Base-by-base conservation (phyloP, 2,888 invertebrate species). In the Ormyrus nitidulus region DNA sequence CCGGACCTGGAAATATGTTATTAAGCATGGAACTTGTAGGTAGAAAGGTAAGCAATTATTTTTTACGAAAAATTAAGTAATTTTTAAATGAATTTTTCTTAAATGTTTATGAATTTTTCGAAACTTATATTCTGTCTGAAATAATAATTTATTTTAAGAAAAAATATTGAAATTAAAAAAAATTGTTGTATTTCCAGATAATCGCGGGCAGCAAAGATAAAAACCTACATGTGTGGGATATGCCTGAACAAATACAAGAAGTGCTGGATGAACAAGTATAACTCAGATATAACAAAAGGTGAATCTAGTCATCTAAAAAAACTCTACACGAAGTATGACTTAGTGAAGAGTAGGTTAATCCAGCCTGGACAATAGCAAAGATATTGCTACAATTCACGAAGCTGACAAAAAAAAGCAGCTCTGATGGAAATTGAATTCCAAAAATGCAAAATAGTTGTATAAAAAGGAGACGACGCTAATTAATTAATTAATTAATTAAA, bases 1-100 rank as follows among this genome's bases (percentile, higher is more conserved):
- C 93, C 13, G 95, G 95, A 65, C 94, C 95, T 46, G 93, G 94
- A 56, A 94, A 94, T 83, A 94, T 95, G 93, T 91, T 96, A 85
- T 91, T 95, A 44, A 94, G 95, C 3, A 92, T 96, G 86, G 94
- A 94, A 85, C 91, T 96, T 72, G 90, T 93, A 10, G 93, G 93
- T 81, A 92, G 93, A 89, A 94, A 93, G 92, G 95, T 94, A 87
- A 85, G 81, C 13, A 49, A 65, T 54, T 34, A 34, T 34, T 34
- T 68, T 9, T 75, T 9, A 54, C 68, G 51, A 54, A 56, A 61
- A 46, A 66, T n/a, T 49, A 48, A 9, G 6, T 61, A 59, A n/a
- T n/a, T n/a, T 58, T 4, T n/a, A n/a, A 58, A n/a, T 58, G 4
- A 6, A n/a, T 58, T 62, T 46, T 62, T 46, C 4, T 19, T 46